Evolutionary conservation across 92 coral and sea anemone species (phyloP).

Genomic region (Porites rus): DNA sequence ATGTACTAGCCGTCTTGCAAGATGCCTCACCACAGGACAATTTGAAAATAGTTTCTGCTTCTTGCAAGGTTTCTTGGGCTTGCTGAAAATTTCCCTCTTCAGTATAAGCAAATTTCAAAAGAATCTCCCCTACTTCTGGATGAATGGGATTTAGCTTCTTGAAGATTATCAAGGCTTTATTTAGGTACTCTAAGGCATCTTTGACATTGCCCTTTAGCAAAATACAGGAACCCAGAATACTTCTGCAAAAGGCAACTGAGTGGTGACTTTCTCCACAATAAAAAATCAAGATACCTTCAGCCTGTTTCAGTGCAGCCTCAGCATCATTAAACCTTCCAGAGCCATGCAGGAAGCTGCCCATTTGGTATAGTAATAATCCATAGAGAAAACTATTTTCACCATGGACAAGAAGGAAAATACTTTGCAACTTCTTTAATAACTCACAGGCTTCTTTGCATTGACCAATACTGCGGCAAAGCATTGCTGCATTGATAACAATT

Average conservation of each 20-base stretch:
- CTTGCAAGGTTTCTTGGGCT: not conserved
- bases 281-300: not conserved
- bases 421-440: constrained; percentile 13
- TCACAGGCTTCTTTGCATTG: constrained; percentile 2
- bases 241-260: constrained; percentile 15
- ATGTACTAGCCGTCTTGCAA: not conserved
- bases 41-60: not conserved
- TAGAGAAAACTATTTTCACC: not conserved
- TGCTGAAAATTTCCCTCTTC: constrained; percentile 4
- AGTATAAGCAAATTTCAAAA: constrained; percentile 5
- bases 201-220: not conserved
- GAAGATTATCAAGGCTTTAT: not conserved
- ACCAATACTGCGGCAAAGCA: not conserved
- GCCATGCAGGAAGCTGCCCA: constrained; percentile 9
- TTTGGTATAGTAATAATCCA: constrained; percentile 16
- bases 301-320: not conserved
- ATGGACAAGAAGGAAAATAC: not conserved
- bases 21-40: constrained; percentile 25
- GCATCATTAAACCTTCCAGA: constrained; percentile 16
- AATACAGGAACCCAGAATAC: constrained; percentile 21
- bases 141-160: constrained; percentile 3
- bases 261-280: constrained; percentile 13
- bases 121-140: constrained; percentile 11
- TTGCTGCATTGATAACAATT: constrained; percentile 6
- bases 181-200: not conserved